A percentile compares a stretch with the other conserved stretches of the same genome.
Evolutionary conservation across 2,113 vertebrate genomes (phyloP).

Genomic region (Zapornia atra): DNA sequence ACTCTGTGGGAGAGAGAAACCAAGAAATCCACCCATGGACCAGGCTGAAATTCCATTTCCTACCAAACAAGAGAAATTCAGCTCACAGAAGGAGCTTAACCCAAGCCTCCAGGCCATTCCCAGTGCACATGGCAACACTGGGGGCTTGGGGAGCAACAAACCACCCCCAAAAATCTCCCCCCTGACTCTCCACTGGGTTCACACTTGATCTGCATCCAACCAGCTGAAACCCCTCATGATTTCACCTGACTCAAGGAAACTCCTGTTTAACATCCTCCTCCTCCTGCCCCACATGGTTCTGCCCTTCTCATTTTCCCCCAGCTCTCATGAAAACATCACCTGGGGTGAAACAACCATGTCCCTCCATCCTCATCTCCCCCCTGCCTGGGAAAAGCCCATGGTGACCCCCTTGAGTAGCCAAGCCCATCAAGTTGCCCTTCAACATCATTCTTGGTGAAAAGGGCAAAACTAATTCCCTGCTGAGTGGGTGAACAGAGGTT

Average conservation of each 20-base stretch:
- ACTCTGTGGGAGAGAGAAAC: background rate
- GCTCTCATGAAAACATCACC: background rate
- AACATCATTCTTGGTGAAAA: background rate
- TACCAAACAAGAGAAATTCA: background rate
- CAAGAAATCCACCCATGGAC: background rate
- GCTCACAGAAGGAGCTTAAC: background rate
- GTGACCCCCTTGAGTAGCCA: accelerated
- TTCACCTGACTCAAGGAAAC: background rate
- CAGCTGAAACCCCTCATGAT: background rate
- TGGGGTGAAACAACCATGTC: background rate
- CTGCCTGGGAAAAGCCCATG: too few species aligned
- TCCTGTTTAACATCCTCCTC: background rate
- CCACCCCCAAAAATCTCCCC: background rate
- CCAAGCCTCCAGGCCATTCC: background rate
- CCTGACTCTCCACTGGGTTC: background rate
- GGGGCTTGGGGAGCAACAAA: background rate
- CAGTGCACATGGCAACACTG: accelerated
- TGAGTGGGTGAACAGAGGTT: background rate
- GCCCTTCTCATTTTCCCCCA: background rate
- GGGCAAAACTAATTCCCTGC: background rate
- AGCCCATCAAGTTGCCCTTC: background rate
- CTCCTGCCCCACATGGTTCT: background rate
- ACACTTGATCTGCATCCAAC: background rate
- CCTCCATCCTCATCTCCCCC: background rate
- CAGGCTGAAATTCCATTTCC: background rate